Percentiles rank a stretch among this genome's conserved stretches.
Evolutionary conservation across 1,140 invertebrate species (phyloP).

Genomic region (Neodiprion lecontei): DNA sequence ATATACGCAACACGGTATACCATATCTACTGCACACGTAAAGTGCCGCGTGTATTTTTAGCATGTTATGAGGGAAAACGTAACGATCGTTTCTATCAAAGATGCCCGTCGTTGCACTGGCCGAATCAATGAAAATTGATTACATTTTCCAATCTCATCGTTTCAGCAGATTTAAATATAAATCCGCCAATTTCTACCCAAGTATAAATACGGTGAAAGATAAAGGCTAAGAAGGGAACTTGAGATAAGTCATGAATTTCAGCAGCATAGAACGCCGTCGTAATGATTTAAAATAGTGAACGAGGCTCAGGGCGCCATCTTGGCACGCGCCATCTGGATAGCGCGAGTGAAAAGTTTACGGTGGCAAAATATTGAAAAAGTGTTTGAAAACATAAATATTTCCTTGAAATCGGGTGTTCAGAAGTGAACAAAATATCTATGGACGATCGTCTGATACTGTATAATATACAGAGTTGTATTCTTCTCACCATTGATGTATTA

Average conservation of each 20-base stretch:
- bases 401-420: neutral
- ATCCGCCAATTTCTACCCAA: neutral
- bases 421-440: constrained; percentile 12
- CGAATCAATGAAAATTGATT: neutral
- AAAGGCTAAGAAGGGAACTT: neutral
- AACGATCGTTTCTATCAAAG: neutral
- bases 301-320: constrained; percentile 35
- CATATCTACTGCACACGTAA: neutral
- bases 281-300: constrained; percentile 13
- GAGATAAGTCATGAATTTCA: constrained; percentile 12
- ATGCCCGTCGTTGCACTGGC: neutral
- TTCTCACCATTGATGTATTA: neutral
- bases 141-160: neutral
- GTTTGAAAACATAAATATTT: constrained; percentile 42
- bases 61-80: neutral
- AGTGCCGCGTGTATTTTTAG: neutral
- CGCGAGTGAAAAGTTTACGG: constrained; percentile 37
- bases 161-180: neutral
- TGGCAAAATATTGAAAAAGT: constrained; percentile 33
- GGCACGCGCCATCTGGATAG: constrained; percentile 46
- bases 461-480: neutral
- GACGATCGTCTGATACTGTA: neutral
- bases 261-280: constrained; percentile 10
- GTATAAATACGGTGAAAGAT: neutral
- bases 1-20: neutral